Evolutionary conservation across 2,113 vertebrate species (phyloP).

Genomic region (Marmota flaviventris): DNA sequence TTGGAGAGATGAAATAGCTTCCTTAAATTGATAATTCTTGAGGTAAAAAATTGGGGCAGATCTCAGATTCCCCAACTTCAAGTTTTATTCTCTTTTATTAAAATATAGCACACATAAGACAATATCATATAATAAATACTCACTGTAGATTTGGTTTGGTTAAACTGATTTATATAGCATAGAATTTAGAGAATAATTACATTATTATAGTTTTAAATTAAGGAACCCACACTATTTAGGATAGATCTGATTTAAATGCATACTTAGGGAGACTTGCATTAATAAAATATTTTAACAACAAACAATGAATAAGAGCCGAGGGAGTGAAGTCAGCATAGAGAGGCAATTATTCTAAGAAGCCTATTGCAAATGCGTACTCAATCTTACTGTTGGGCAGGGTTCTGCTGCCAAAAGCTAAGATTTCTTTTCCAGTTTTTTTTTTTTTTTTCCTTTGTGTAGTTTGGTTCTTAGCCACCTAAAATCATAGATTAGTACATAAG

Average conservation of each 20-base stretch:
- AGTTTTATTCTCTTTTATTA: not conserved
- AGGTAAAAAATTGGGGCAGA: not conserved
- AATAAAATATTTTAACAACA: slow-evolving; percentile 58
- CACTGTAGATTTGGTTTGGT: not conserved
- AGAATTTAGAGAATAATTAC: slow-evolving; percentile 20
- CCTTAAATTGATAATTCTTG: not conserved
- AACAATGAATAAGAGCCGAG: slow-evolving; percentile 7
- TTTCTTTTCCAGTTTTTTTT: not conserved
- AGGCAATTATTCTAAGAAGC: slow-evolving; percentile 8
- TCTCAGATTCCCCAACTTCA: not conserved
- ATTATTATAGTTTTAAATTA: slow-evolving; percentile 44
- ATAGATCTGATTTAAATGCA: slow-evolving; percentile 56
- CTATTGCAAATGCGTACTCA: not conserved
- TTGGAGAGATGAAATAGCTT: not conserved
- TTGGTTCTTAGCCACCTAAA: not conserved
- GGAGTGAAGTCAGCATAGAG: not conserved
- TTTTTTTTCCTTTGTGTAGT: not conserved
- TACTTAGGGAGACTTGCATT: not conserved
- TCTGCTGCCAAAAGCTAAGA: not conserved
- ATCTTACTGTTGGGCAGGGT: not conserved
- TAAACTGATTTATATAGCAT: slow-evolving; percentile 38
- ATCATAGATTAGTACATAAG: not conserved
- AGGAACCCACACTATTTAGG: not conserved
- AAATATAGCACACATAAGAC: not conserved
- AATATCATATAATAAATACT: not conserved